A percentile compares a stretch with the other conserved stretches of the same genome.
These are phyloP conservation scores for Melanotaenia trifasciata DNA, from an alignment of 2,797 vertebrate genomes.

Conservation along the genomic window DNA sequence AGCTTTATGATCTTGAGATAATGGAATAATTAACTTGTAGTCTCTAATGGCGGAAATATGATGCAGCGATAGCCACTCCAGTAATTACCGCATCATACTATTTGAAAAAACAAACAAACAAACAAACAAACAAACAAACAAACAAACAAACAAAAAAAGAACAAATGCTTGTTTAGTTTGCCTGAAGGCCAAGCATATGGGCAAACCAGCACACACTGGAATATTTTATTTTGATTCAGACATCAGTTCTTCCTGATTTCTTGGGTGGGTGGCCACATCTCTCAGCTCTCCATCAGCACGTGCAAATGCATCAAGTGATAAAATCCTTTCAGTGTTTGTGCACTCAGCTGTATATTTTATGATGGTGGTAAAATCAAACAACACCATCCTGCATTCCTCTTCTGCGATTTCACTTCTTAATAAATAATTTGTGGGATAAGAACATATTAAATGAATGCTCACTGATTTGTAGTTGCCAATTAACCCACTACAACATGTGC, in stretches of 20 bases:
- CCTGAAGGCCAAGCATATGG: neutral
- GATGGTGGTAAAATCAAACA: conserved; percentile 48
- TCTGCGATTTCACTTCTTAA: conserved; percentile 56
- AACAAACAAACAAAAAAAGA: too few relatives aligned
- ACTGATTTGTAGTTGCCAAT: conserved; percentile 56
- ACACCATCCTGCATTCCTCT: conserved; percentile 37
- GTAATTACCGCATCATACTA: neutral
- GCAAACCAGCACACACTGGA: neutral
- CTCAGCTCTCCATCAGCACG: conserved; percentile 29
- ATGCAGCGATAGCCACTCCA: neutral
- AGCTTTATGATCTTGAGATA: too few relatives aligned
- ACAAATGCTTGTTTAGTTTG: neutral
- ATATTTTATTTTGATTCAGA: conserved; percentile 24
- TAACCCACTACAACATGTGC: conserved; percentile 16
- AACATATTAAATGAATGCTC: conserved; percentile 17
- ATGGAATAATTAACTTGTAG: neutral
- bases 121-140: neutral
- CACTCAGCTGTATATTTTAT: conserved; percentile 71
- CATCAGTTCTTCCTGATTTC: conserved; percentile 17
- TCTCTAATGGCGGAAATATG: neutral
- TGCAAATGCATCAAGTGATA: conserved; percentile 62
- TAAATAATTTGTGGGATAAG: conserved; percentile 54
- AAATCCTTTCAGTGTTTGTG: conserved; percentile 61
- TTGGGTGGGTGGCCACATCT: conserved; percentile 13
- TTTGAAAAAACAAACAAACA: neutral